Percentiles rank a stretch among this genome's conserved stretches.
Conservation (phyloP, 2,888 invertebrate genomes). For the Diloba caeruleocephala region DNA sequence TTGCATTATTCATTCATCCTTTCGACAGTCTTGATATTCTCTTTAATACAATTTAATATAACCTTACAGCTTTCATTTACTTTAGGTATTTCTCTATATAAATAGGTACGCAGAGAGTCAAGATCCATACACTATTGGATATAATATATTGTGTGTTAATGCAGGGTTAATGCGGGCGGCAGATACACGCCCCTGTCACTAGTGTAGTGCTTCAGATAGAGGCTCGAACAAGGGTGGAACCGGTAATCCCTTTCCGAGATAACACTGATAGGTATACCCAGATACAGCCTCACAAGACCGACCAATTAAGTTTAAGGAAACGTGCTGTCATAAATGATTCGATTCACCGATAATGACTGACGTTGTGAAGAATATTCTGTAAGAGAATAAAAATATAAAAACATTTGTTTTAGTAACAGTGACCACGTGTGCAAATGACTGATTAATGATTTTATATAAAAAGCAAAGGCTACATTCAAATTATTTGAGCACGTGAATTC, state of each 20-base stretch:
- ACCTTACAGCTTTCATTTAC: constrained; percentile 7
- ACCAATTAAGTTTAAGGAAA: constrained; percentile 48
- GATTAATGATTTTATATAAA: constrained; percentile 4
- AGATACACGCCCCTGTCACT: constrained; percentile 53
- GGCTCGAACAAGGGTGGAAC: constrained; percentile 35
- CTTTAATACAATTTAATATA: constrained; percentile 20
- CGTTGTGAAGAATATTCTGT: constrained; percentile 1
- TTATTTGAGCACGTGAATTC: background rate
- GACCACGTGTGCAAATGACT: constrained; percentile 1
- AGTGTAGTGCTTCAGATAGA: constrained; percentile 43
- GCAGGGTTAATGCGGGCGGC: constrained; percentile 55
- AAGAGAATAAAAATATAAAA: constrained; percentile 1
- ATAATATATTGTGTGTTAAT: constrained; percentile 54
- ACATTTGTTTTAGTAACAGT: constrained; percentile 1
- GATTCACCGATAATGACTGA: constrained; percentile 27
- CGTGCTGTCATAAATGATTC: constrained; percentile 46
- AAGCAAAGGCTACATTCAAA: background rate
- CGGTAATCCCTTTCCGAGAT: constrained; percentile 49
- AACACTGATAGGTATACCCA: constrained; percentile 41
- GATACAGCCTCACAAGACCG: constrained; percentile 42
- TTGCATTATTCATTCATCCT: constrained; percentile 8
- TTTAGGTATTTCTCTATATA: constrained; percentile 21
- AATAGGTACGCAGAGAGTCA: constrained; percentile 31
- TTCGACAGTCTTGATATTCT: background rate
- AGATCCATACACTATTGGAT: constrained; percentile 39